Evolutionary conservation across 2,797 vertebrate species (phyloP), one percentile per base, ranked within the genome.

Genomic region (Rhinophrynus dorsalis): DNA sequence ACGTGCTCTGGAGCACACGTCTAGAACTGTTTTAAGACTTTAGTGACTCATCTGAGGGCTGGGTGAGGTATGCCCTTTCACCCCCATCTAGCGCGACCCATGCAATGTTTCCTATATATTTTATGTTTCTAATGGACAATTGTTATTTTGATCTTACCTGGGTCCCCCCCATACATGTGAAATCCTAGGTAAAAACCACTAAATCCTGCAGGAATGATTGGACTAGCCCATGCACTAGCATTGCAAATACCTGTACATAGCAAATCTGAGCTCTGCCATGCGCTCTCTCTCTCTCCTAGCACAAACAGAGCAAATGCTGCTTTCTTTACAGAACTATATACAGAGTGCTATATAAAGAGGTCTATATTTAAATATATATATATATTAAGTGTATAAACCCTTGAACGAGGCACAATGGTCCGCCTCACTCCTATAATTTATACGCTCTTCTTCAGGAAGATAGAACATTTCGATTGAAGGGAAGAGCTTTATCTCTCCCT

Each of bases 311-410:
- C 59, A 56, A 48, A 20, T n/a, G 10, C 38, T 37, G 40, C 52
- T 65, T 65, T 40, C 51, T 64, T 50, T 64, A 47, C 40, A 56
- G 20, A 71, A 29, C 51, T 63, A 29, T 57, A 64, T 64, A 60
- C 55, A 72, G 52, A 72, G 42, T 38, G 64, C 32, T 65, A 65
- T 72, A 64, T 72, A 70, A 38, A 65, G 35, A 57, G 30, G 27
- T 70, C 58, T 70, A 70, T 70, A 70, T 70, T 54, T 69, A 68
- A 60, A 60, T 60, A 61, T 68, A 57, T 48, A 30, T 51, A 40
- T 58, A 61, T 62, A 54, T 62, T 60, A 37, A 68, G 35, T 70
- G 67, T 70, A 62, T 62, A 64, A 58, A 50, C 61, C 60, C 63
- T 44, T 57, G 52, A 58, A 37, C 10, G 50, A 67, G 56, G 63